Conservation (phyloP, 2,888 invertebrate genomes). For the Capitulum mitella region DNA sequence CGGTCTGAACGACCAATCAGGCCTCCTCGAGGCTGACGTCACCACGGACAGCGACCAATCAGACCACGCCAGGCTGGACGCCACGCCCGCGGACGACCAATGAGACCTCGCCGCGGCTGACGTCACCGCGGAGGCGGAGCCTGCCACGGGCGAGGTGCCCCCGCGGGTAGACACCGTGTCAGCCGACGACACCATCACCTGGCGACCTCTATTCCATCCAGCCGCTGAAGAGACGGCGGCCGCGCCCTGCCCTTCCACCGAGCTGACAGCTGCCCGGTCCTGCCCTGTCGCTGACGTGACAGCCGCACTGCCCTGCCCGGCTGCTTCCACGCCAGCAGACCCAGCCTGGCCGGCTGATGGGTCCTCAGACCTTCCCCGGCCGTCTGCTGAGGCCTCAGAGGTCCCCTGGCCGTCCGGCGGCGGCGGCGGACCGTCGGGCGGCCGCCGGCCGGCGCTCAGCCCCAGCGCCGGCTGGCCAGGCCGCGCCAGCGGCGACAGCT, state of each 20-base stretch:
- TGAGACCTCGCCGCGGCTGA: not conserved
- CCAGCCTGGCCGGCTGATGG: too few species aligned
- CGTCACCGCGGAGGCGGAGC: too few species aligned
- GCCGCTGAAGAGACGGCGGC: too few species aligned
- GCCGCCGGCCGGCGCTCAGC: not conserved
- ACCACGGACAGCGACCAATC: not conserved
- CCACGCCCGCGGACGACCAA: not conserved
- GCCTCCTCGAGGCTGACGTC: not conserved
- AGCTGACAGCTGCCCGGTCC: too few species aligned
- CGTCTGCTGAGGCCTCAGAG: not conserved
- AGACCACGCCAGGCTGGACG: not conserved
- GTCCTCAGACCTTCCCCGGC: not conserved
- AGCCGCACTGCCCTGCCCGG: too few species aligned
- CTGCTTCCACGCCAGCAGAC: too few species aligned
- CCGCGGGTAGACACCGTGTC: too few species aligned
- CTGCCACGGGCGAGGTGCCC: too few species aligned
- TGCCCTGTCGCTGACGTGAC: too few species aligned
- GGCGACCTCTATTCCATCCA: too few species aligned
- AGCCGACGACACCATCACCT: too few species aligned
- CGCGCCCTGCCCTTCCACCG: too few species aligned
- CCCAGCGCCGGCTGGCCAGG: not conserved
- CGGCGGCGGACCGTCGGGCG: constrained; percentile 17
- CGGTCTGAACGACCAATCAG: not conserved
- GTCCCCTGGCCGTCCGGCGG: constrained; percentile 1
- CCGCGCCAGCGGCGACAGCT: not conserved